Base-by-base conservation (phyloP, 2,888 invertebrate species). In the Cyclophora albipunctata region DNA sequence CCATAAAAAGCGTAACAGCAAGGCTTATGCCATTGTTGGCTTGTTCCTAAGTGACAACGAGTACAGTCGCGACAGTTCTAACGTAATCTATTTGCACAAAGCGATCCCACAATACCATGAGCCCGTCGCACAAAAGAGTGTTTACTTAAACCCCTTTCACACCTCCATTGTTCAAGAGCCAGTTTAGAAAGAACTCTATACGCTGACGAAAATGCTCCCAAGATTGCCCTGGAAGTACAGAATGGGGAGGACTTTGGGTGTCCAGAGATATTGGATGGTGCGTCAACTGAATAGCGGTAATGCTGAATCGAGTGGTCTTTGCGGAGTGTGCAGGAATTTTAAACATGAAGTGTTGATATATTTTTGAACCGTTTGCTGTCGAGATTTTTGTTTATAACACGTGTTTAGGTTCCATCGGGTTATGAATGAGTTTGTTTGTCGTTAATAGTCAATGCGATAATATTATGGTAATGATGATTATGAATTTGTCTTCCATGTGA, bases 81-180 rank as follows among this genome's bases (percentile, higher is more conserved):
- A 71, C 73, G 75, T 84, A 85, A 85, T 85, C 84, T 84, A 82
- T 85, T 85, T 84, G 81, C 79, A 75, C 78, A 77, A 81, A 78
- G 75, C 78, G 74, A 71, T 73, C 71, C 73, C 76, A 81, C 78
- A 79, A 77, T 79, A 69, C 75, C 67, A 66, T 71, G 78, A 73
- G 73, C 73, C 69, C 70, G 68, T 76, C 74, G 70, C 75, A 85
- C 83, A 84, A 84, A 83, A 81, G 85, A 82, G 80, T 84, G 84
- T 85, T 85, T 85, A 84, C 83, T 79, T 82, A 82, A 84, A 85
- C 84, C 85, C 85, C 85, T 85, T 85, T 84, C 84, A 81, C 85
- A 84, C 85, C 79, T 84, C 82, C 63, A 82, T 85, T 85, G 84
- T 84, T 78, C 69, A 50, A 42, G 54, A 55, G 50, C 85, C 80